Conservation (phyloP, 92 coral and sea anemone genomes). For the Palythoa grandis region DNA sequence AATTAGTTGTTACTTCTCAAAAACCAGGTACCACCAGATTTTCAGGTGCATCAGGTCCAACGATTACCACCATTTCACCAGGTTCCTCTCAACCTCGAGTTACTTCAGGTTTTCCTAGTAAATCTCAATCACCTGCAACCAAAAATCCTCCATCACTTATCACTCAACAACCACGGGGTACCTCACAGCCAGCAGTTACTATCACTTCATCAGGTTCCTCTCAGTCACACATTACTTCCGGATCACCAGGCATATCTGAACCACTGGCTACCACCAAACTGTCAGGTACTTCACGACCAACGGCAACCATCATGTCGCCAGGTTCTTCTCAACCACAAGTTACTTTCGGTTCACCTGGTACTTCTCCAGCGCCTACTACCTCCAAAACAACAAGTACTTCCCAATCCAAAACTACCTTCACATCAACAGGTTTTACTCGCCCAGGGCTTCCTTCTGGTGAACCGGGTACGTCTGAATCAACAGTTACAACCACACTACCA, state of each 20-base stretch:
- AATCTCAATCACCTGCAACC: constrained; percentile 6
- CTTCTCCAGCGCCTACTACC: neutral
- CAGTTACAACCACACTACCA: neutral
- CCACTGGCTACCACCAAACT: neutral
- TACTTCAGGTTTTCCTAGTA: neutral
- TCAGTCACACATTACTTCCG: neutral
- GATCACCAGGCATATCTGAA: neutral
- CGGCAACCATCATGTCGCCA: constrained; percentile 5
- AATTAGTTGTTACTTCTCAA: neutral
- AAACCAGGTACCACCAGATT: neutral
- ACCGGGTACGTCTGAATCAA: constrained; percentile 1
- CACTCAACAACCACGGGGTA: neutral
- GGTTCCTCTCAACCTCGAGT: neutral
- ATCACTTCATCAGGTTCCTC: constrained; percentile 4
- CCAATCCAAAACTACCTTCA: no score
- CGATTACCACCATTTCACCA: neutral
- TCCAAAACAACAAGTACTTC: no score
- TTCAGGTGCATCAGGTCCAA: neutral
- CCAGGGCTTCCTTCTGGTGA: neutral
- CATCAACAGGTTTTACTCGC: constrained; percentile 9
- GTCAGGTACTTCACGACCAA: constrained; percentile 18
- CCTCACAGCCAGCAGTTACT: neutral
- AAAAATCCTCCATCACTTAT: neutral
- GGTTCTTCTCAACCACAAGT: neutral
- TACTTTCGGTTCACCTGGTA: constrained; percentile 15